Evolutionary conservation across 2,797 vertebrate species (phyloP).

Genomic region (Hydrocynus forskahlii): DNA sequence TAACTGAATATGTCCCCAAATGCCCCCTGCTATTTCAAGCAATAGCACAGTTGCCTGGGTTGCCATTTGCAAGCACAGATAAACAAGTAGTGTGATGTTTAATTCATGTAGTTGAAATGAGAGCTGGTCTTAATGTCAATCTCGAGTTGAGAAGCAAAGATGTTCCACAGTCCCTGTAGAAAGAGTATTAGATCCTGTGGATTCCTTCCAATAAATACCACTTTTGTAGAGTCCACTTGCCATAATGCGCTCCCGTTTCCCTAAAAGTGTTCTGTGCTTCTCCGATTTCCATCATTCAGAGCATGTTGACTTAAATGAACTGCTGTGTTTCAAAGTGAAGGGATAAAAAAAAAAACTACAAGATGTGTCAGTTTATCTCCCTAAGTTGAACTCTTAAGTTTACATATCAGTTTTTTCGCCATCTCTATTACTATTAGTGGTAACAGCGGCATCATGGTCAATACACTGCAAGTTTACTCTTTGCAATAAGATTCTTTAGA

Average conservation of each 20-base stretch:
- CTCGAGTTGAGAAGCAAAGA: conserved; percentile 19
- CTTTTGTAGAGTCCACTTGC: conserved; percentile 14
- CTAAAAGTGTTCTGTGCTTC: background rate
- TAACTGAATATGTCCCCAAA: conserved; percentile 1
- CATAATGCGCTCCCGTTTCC: background rate
- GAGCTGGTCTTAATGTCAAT: conserved; percentile 52
- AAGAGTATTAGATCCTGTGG: conserved; percentile 14
- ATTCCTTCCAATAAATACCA: conserved; percentile 24
- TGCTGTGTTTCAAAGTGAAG: conserved; percentile 1
- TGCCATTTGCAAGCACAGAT: conserved; percentile 58
- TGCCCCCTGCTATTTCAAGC: conserved; percentile 32
- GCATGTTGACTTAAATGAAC: background rate
- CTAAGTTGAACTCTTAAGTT: too few relatives aligned
- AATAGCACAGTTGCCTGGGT: conserved; percentile 61
- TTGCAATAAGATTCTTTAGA: too few relatives aligned
- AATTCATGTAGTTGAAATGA: conserved; percentile 58
- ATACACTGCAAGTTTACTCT: too few relatives aligned
- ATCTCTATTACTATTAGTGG: too few relatives aligned
- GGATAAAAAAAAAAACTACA: too few relatives aligned
- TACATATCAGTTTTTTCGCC: too few relatives aligned
- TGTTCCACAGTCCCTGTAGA: conserved; percentile 12
- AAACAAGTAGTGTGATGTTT: conserved; percentile 63
- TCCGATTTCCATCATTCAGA: background rate
- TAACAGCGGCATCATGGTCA: too few relatives aligned
- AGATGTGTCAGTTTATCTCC: too few relatives aligned